Percentiles rank a stretch among this genome's conserved stretches.
Evolutionary conservation across 2,113 vertebrate genomes (phyloP).

Genomic region (Echinops telfairi): DNA sequence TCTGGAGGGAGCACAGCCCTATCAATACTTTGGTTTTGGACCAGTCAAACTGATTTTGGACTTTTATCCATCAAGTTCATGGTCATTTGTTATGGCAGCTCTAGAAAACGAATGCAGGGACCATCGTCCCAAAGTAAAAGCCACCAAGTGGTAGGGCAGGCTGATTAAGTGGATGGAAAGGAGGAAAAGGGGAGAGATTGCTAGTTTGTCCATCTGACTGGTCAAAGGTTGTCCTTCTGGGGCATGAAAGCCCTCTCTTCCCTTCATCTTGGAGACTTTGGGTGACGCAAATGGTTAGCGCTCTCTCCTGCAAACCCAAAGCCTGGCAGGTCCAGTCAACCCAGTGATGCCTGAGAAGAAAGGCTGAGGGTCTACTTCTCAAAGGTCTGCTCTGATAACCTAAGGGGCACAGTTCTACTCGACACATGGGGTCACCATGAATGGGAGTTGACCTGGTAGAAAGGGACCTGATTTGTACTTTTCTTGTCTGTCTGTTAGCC

Average conservation of each 20-base stretch:
- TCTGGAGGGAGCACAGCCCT: not conserved
- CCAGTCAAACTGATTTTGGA: rapidly evolving
- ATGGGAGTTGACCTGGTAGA: not conserved
- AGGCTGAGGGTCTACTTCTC: not conserved
- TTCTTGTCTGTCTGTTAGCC: not conserved
- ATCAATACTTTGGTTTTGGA: too few species aligned
- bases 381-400: not conserved
- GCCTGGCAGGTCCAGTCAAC: not conserved
- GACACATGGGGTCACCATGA: not conserved
- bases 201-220: not conserved
- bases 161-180: not conserved
- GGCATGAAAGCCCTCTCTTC: not conserved
- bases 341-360: not conserved
- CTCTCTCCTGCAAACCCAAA: not conserved
- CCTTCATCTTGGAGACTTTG: not conserved
- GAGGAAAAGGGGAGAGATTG: not conserved
- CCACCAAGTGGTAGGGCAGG: not conserved
- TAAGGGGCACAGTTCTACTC: not conserved
- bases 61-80: not conserved
- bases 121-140: not conserved
- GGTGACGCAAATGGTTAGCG: not conserved
- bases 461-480: not conserved
- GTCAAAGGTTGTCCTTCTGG: not conserved
- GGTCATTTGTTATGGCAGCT: not conserved
- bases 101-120: not conserved